Conservation (phyloP, 2,888 invertebrate species). For the Mesochorus sp. region DNA sequence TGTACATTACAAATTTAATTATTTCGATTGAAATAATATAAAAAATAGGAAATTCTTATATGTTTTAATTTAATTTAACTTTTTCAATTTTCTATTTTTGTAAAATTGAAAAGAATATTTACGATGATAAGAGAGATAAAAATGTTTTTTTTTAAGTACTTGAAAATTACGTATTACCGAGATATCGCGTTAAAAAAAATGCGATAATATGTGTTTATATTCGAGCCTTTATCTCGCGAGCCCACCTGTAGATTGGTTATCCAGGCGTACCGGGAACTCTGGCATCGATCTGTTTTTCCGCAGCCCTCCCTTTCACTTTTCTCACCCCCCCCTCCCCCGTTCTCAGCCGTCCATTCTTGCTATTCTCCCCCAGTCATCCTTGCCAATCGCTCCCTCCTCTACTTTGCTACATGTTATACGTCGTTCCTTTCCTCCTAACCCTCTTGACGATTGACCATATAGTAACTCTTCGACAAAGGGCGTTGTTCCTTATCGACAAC, state of each 20-base stretch:
- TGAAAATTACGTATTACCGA: too few relatives aligned
- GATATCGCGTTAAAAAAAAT: too few relatives aligned
- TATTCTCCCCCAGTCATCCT: not conserved
- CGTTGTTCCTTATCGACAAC: conserved; percentile 53
- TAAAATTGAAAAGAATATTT: too few relatives aligned
- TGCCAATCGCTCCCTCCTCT: not conserved
- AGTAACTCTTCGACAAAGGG: conserved; percentile 35
- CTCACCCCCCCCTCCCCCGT: conserved; percentile 15
- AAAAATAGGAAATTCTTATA: not conserved
- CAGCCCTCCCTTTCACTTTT: conserved; percentile 55
- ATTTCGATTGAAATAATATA: not conserved
- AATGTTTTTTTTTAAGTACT: too few relatives aligned
- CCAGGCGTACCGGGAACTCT: conserved; percentile 42
- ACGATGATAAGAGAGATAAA: too few relatives aligned
- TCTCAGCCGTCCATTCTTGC: not conserved
- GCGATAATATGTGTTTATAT: too few relatives aligned
- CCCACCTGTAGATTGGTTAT: conserved; percentile 64
- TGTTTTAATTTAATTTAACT: too few relatives aligned
- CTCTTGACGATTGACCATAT: not conserved
- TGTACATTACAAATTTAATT: not conserved
- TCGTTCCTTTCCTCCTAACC: conserved; percentile 1
- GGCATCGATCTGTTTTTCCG: conserved; percentile 62
- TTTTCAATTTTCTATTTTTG: too few relatives aligned
- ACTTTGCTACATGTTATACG: conserved; percentile 7
- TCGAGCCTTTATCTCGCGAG: conserved; percentile 7